A percentile compares a stretch with the other conserved stretches of the same genome.
phyloP scores from a whole-genome alignment of 2,888 invertebrate genomes.

The Hybos culiciformis region DNA sequence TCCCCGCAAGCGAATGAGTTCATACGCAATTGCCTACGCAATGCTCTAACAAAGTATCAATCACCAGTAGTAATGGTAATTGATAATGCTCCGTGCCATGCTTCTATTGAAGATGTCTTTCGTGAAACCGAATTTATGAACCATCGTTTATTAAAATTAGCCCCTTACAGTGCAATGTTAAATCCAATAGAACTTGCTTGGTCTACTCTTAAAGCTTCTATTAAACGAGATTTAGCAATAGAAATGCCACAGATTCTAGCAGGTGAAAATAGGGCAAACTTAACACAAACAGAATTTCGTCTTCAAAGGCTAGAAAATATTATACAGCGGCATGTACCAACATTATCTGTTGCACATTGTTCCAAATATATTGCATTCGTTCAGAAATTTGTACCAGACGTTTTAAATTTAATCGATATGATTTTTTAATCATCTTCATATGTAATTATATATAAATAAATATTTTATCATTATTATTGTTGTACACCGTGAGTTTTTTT shows the following conservation, averaged over 20 bases:
- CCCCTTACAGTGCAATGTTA: constrained; percentile 1
- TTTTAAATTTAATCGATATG: too few species aligned
- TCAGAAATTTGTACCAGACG: too few species aligned
- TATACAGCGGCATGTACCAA: too few species aligned
- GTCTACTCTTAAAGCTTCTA: constrained; percentile 1
- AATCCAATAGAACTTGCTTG: constrained; percentile 1
- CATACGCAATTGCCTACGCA: background rate
- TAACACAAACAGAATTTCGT: too few species aligned
- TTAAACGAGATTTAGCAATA: constrained; percentile 1
- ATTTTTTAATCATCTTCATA: too few species aligned
- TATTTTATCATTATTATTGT: too few species aligned
- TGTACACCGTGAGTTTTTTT: too few species aligned
- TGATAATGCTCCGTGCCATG: constrained; percentile 2
- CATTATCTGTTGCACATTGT: too few species aligned
- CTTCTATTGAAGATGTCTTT: constrained; percentile 3
- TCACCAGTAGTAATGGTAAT: constrained; percentile 1
- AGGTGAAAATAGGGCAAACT: background rate
- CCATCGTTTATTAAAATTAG: constrained; percentile 2
- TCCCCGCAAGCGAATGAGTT: background rate
- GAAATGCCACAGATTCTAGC: background rate
- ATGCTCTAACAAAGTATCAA: constrained; percentile 1
- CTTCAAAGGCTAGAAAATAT: too few species aligned
- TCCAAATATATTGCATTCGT: too few species aligned
- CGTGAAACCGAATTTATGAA: background rate
- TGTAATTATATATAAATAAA: too few species aligned